A percentile compares a stretch with the other conserved stretches of the same genome.
Conservation (phyloP, 2,113 vertebrate genomes). For the Xyliphius kryptos region DNA sequence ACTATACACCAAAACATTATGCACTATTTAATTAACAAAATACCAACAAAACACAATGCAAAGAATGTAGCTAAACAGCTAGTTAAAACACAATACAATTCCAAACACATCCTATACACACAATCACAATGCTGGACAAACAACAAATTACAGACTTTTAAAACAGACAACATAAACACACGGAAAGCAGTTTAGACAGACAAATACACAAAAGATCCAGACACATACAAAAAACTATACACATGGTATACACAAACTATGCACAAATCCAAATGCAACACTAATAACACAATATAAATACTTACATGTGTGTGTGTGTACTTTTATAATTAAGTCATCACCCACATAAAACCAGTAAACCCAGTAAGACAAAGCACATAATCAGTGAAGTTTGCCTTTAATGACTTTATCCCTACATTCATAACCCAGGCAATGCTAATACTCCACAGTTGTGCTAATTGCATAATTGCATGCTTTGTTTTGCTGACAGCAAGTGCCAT, state of each 20-base stretch:
- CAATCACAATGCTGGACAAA: neutral
- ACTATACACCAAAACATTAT: neutral
- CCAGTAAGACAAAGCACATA: neutral
- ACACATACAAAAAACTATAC: neutral
- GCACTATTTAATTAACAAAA: neutral
- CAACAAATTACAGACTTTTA: no score
- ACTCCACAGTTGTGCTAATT: conserved; percentile 69
- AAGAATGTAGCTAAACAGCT: neutral
- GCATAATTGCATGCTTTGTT: conserved; percentile 70
- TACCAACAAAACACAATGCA: neutral
- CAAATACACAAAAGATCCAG: neutral
- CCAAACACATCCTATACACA: neutral
- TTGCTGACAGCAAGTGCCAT: conserved; percentile 20
- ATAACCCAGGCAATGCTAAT: conserved; percentile 53
- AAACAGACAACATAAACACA: no score
- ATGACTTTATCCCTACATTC: conserved; percentile 44
- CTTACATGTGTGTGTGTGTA: no score
- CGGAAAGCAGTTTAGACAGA: neutral
- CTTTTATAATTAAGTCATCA: no score
- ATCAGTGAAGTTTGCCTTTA: conserved; percentile 49
- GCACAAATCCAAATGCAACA: no score
- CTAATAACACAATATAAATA: no score
- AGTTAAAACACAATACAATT: neutral
- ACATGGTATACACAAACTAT: neutral
- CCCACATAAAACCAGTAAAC: neutral